These are phyloP conservation scores for Gisinianus flammeolus DNA, from an alignment of 2,888 invertebrate genomes.

Conservation along the genomic window DNA sequence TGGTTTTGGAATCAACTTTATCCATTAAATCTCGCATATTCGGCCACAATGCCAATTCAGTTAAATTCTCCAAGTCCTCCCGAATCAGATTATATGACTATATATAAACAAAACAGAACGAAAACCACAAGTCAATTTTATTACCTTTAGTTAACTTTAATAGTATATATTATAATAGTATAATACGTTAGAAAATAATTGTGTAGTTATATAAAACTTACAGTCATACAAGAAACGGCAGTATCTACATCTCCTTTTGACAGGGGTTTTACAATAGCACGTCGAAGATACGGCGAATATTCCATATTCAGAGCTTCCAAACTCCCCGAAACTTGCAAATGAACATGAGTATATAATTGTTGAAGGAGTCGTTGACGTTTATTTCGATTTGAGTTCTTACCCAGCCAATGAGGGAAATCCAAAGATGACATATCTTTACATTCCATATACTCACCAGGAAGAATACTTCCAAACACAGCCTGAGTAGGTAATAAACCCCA, in stretches of 20 bases:
- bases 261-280: conserved; percentile 78
- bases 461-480: conserved; percentile 87
- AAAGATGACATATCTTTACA: conserved; percentile 81
- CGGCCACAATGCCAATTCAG: conserved; percentile 87
- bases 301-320: conserved; percentile 84
- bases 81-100: conserved; percentile 83
- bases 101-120: conserved; percentile 62
- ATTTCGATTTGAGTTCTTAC: conserved; percentile 84
- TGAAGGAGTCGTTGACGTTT: conserved; percentile 83
- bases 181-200: too few relatives aligned
- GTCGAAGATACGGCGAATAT: conserved; percentile 80
- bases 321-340: conserved; percentile 74
- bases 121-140: too few relatives aligned
- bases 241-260: conserved; percentile 74
- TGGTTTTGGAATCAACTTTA: conserved; percentile 79
- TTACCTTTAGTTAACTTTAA: too few relatives aligned
- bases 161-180: too few relatives aligned
- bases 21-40: conserved; percentile 77
- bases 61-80: conserved; percentile 89
- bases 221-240: conserved; percentile 72
- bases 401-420: conserved; percentile 94
- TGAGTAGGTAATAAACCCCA: conserved; percentile 88
- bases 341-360: conserved; percentile 84
- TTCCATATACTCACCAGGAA: conserved; percentile 84
- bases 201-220: too few relatives aligned